Evolutionary conservation across 2,113 vertebrate genomes (phyloP), one percentile per base, ranked within the genome.

Genomic region (Balaeniceps rex): DNA sequence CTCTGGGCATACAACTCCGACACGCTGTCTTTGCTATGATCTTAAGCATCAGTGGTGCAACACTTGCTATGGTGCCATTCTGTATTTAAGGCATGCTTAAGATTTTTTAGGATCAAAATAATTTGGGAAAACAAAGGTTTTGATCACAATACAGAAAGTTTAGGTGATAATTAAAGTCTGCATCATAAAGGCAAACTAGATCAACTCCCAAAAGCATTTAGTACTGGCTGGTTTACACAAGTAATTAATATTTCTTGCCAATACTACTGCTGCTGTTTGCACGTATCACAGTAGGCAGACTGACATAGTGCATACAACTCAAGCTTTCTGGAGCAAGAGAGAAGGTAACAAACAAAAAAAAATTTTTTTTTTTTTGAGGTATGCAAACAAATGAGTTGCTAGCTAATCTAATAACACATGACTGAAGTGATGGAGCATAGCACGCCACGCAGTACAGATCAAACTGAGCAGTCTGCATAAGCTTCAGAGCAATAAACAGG

Each of bases 121-220:
- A 69, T 57, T 44, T 42, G 22, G 23, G 25, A 61, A 82, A 82
- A 47, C 4, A 52, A 60, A 28, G 11, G 0, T 55, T 94, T 80
- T 95, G 24, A 91, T 89, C 31, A 65, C 19, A 12, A 65, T 44
- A 65, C 19, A 28, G 44, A 24, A 89, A 65, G 12, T 57, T 44
- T 31, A 87, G 44, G 74, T 89, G 57, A 71, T 82, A 78, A 92
- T 78, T 92, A 71, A 81, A 92, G 52, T 60, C 12, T 9, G 19
- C 36, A 60, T 69, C 52, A 87, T 55, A 61, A 81, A 92, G 42
- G 23, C 55, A 88, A 92, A 96, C 11, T 31, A 85, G 34, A 89
- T 65, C 25, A 65, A 69, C 18, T 84, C 57, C 44, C 63, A 14
- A 36, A 87, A 79, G 31, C 14, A 93, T n/a, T 70, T 51, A 87